Percentiles rank a stretch among this genome's conserved stretches.
phyloP scores from a whole-genome alignment of 2,797 vertebrate genomes.

The Meda fulgida region DNA sequence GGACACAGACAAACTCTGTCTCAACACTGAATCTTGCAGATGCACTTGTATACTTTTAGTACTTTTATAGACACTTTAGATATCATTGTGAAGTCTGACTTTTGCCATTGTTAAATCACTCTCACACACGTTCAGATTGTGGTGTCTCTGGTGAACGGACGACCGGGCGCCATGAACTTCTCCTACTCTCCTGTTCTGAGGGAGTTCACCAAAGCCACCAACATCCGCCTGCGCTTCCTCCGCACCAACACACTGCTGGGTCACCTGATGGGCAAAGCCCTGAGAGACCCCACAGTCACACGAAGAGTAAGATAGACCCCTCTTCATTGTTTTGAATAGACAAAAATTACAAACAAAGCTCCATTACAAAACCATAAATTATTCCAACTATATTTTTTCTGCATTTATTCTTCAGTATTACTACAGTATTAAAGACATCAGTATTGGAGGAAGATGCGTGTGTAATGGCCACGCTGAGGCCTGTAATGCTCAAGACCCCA shows the following conservation, averaged over 20 bases:
- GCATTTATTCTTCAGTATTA: conserved; percentile 78
- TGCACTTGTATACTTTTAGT: too few relatives aligned
- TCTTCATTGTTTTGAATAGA: background rate
- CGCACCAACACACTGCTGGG: conserved; percentile 95
- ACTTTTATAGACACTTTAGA: background rate
- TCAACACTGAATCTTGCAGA: background rate
- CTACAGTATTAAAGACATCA: conserved; percentile 93
- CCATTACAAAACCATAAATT: background rate
- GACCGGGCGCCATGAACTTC: conserved; percentile 95
- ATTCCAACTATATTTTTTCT: background rate
- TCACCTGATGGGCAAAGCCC: conserved; percentile 96
- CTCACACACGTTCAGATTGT: conserved; percentile 80
- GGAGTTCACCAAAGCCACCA: conserved; percentile 96
- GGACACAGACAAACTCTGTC: conserved; percentile 9
- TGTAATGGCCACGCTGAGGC: conserved; percentile 89
- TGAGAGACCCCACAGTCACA: conserved; percentile 94
- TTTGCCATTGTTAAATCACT: background rate
- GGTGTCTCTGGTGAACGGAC: conserved; percentile 94
- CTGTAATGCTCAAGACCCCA: conserved; percentile 88
- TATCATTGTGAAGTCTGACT: background rate
- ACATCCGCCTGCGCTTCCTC: conserved; percentile 91
- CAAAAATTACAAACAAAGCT: background rate
- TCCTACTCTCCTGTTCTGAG: conserved; percentile 92
- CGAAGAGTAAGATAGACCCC: conserved; percentile 82
- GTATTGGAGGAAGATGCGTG: conserved; percentile 85